Base-by-base conservation (phyloP, 2,113 vertebrate genomes). In the Corythornis madagascariensis region DNA sequence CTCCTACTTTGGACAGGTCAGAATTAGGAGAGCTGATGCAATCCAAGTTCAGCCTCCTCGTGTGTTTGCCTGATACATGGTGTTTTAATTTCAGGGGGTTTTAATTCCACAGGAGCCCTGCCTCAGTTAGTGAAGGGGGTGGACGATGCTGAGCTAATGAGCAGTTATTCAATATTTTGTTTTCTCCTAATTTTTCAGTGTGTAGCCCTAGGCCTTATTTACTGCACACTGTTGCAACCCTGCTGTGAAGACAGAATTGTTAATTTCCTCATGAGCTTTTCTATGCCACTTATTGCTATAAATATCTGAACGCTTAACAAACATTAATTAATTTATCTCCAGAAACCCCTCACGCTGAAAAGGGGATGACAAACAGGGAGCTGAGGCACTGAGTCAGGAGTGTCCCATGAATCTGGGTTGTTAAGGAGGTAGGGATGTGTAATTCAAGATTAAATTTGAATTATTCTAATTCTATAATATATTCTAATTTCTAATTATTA, bases 161-260 rank as follows among this genome's bases (percentile, higher is more conserved):
- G 95, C 96, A 95, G 92, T 95, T 96, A 95, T 95, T 96, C 96
- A 96, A 92, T 96, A 96, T 96, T 96, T 96, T 96, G 95, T 96
- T 96, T 96, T 95, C 94, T 95, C 96, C 96, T 96, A 95, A 96
- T 95, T 96, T 95, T 96, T 96, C 95, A 96, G 21, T 96, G 96
- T 73, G 90, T 95, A 95, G 95, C 95, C 95, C 90, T 92, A 96
- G 95, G 95, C 95, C 93, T 96, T 96, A 96, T 96, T 96, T 96
- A 95, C 94, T 82, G 92, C 96, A 95, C 90, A 86, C 86, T 96
- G 92, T 79, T 96, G 93, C 94, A 96, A 96, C 93, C 92, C 95
- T 66, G 95, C 95, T 96, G 95, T 94, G 93, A 94, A 96, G 95
- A 96, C 96, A 96, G 95, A 96, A 96, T 96, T 96, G 92, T 95